Evolutionary conservation across 2,113 vertebrate genomes (phyloP), one percentile per base, ranked within the genome.

Genomic region (Carassius gibelio): DNA sequence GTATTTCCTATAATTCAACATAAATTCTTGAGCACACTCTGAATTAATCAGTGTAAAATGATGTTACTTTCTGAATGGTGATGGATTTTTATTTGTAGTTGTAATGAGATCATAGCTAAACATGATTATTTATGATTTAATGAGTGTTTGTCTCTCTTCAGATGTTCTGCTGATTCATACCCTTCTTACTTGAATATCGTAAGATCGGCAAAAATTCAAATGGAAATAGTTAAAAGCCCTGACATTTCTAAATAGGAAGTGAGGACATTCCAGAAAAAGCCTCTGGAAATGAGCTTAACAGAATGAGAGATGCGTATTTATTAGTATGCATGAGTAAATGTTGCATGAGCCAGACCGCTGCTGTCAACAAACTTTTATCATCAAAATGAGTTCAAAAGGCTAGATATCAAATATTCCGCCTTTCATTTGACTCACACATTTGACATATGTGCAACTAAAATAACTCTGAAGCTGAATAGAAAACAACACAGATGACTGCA

Each of bases 91-190:
- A 23, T 80, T 80, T 42, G 36, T 26, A 3, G 57, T 45, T 48
- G 21, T 42, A 80, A 80, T 80, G 59, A 64, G 78, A 80, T 45
- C 59, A 62, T 45, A 64, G 59, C 36, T n/a, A 78, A 36, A 59
- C 30, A 78, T 59, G 57, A 45, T 48, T 80, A 61, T n/a, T 61
- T 61, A 64, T 45, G 57, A 80, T 64, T 64, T 80, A 80, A 38
- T 64, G 57, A 48, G 21, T 61, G 30, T 80, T 64, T 26, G 42
- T 59, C 50, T 13, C 55, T 59, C 55, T 38, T 36, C 52, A 61
- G 30, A 79, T 36, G 34, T 9, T 42, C 11, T 80, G 57, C 75
- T 78, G 75, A 78, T 78, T 78, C 30, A 78, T 59, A n/a, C 11
- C 0, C 77, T 45, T 34, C 13, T 62, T 59, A 38, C 15, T 59